These are phyloP conservation scores for Clusia tigrina DNA, from an alignment of 2,888 invertebrate genomes.

Conservation along the genomic window DNA sequence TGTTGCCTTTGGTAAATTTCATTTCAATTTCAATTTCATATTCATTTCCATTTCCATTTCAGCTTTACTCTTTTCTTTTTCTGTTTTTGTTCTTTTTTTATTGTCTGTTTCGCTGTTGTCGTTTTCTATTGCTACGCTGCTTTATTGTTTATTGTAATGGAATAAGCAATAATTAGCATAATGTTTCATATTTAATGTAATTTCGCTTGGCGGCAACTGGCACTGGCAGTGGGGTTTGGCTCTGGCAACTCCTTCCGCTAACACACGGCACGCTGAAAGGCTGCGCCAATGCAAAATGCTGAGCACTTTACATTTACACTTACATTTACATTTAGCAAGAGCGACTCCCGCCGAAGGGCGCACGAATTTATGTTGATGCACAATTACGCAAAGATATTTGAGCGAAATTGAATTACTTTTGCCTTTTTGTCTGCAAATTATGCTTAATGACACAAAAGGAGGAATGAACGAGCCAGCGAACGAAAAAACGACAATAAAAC, in stretches of 20 bases:
- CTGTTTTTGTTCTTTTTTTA: not conserved
- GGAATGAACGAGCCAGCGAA: not conserved
- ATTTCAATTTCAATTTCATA: not conserved
- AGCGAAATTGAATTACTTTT: slow-evolving; percentile 26
- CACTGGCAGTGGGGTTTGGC: no score
- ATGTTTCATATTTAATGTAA: slow-evolving; percentile 56
- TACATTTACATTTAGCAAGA: not conserved
- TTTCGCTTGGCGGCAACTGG: slow-evolving; percentile 45
- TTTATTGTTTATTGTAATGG: slow-evolving; percentile 34
- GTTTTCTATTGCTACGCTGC: not conserved
- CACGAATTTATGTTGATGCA: slow-evolving; percentile 15
- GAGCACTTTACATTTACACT: not conserved
- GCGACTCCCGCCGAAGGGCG: not conserved
- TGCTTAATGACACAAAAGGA: not conserved
- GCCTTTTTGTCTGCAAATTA: slow-evolving; percentile 28
- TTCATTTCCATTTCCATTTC: not conserved
- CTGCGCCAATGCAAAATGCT: not conserved
- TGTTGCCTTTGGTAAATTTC: not conserved
- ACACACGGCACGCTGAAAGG: not conserved
- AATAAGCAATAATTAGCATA: slow-evolving; percentile 55
- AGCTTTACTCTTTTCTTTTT: no score
- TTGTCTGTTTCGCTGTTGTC: not conserved
- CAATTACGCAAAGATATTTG: slow-evolving; percentile 27
- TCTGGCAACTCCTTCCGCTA: not conserved
- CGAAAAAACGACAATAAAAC: no score